Base-by-base conservation (phyloP, 1,140 invertebrate species). In the Varroa destructor region DNA sequence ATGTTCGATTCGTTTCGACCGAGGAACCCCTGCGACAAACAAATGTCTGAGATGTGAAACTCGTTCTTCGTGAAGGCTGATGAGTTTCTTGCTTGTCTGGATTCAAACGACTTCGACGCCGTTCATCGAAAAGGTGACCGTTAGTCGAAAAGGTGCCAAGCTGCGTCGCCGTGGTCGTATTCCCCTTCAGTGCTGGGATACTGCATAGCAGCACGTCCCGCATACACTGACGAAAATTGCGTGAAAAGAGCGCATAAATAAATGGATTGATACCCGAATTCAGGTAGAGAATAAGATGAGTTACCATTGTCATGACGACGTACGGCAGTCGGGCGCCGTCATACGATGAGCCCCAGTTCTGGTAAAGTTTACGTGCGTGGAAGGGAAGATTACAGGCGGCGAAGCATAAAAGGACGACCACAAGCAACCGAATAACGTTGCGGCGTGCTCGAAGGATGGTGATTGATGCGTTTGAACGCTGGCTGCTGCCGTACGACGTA, bases 261-360 rank as follows among this genome's bases (percentile, higher is more conserved):
- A 91, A 80, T 0, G 89, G 89, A 80, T 91, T 91, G 72, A 91
- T 83, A 51, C 87, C 89, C 12, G 88, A 89, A 82, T 91, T 91
- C 78, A 87, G 86, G 76, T 90, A 92, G 55, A 89, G 86, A 74
- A 90, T 84, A 56, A 91, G 84, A 79, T 87, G 89, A 6, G 88
- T 90, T n/a, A 88, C 81, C 0, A 89, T 88, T 1, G 89, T 89
- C 61, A 91, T 82, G 0, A 90, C 80, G 14, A 86, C 84, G 77
- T 86, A 87, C 76, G 88, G 86, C 75, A 85, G 81, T 64, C 84
- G 85, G 43, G 83, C 83, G 57, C 84, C 84, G 72, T 85, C 80
- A 78, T 88, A 88, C 74, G 80, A 82, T 73, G 80, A 80, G 72
- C 84, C 85, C 84, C 84, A 86, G 75, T 85, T 77, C 55, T 88